Evolutionary conservation across 2,113 vertebrate species (phyloP), one percentile per base, ranked within the genome.

Genomic region (Pseudolaguvia tuberculata): DNA sequence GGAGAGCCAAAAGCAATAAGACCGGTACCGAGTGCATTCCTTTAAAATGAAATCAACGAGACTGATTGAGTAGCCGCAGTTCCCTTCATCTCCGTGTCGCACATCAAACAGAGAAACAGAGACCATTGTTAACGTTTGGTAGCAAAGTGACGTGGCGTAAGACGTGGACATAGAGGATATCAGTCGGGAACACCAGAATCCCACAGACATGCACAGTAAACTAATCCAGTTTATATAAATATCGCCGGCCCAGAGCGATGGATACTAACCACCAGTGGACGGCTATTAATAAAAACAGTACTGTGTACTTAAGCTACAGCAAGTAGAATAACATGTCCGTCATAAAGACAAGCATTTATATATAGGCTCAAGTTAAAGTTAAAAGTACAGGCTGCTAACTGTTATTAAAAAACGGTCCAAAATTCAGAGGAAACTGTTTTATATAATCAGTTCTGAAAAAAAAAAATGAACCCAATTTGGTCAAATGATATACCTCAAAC

Each of bases 1-100:
- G 71, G 75, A 66, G 77, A 83, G 89, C 91, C 92, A 92, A 91
- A 80, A 88, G 89, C 88, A 92, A 93, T 86, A 92, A 84, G 70
- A 86, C 83, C 77, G 80, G 84, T 73, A 86, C 90, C 81, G 86
- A 85, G 87, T 76, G 80, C 86, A 87, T 90, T 89, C 90, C 84
- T 84, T 86, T 87, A 73, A 84, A 85, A 86, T 87, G 85, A 91
- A 89, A 89, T 70, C 82, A 83, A 87, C 71, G 63, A 70, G 80
- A 86, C 80, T 29, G 47, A 87, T 83, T 82, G 85, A 88, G 87
- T 87, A 86, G 81, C n/a, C 18, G 31, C 52, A 78, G 42, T 76
- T 85, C 61, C 25, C 23, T 70, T 39, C 52, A 51, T 7, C 17
- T 13, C 67, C 45, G n/a, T 15, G 7, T 47, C 63, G 12, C 27